Evolutionary conservation across 2,888 invertebrate species (phyloP).

Genomic region (Oscheius onirici): DNA sequence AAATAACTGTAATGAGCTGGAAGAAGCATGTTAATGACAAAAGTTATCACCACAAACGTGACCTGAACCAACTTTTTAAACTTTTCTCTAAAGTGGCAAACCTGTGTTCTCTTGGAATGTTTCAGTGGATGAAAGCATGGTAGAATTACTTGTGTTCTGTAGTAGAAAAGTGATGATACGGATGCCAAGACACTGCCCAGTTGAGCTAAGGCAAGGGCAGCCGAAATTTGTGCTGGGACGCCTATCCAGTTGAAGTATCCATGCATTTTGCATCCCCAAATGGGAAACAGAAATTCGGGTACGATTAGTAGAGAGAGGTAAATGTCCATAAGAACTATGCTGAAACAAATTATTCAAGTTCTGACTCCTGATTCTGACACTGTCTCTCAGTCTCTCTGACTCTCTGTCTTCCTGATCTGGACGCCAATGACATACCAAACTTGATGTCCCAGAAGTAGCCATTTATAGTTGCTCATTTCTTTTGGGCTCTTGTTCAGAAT

Average conservation of each 20-base stretch:
- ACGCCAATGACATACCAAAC: not conserved
- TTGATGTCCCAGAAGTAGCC: not conserved
- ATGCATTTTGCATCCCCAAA: slow-evolving; percentile 9
- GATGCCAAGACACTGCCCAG: slow-evolving; percentile 8
- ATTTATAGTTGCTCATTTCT: not conserved
- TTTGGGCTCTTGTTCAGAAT: not conserved
- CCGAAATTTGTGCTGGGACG: not conserved
- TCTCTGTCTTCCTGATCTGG: too few relatives aligned
- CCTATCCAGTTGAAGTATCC: not conserved
- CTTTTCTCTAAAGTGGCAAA: not conserved
- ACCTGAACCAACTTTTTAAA: not conserved
- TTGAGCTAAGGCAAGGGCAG: not conserved
- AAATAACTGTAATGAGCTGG: not conserved
- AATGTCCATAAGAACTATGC: not conserved
- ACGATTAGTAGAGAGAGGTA: not conserved
- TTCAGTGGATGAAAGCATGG: not conserved
- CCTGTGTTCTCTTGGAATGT: not conserved
- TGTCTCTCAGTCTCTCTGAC: too few relatives aligned
- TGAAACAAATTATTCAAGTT: too few relatives aligned
- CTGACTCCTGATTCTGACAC: too few relatives aligned
- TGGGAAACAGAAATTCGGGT: slow-evolving; percentile 7
- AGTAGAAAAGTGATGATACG: not conserved
- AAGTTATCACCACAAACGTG: not conserved
- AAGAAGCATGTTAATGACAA: not conserved
- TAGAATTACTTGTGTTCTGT: slow-evolving; percentile 2